phyloP scores from a whole-genome alignment of 2,888 invertebrate species.

The Cheilosia vulpina region DNA sequence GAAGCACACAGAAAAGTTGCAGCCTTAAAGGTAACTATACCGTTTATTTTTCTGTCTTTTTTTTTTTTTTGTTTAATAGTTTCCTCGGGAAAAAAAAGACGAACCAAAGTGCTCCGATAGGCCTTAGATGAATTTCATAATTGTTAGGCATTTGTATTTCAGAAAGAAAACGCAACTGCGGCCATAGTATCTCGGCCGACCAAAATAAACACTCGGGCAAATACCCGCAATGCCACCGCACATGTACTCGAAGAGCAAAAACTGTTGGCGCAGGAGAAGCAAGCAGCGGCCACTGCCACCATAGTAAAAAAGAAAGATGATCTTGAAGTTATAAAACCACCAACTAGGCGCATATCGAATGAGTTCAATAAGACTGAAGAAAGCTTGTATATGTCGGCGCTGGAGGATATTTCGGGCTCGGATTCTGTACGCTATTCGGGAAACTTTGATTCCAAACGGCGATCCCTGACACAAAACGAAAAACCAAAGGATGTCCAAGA shows the following conservation, averaged over 20 bases:
- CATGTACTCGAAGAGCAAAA: constrained; percentile 74
- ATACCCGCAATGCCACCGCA: constrained; percentile 63
- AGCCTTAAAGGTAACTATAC: constrained; percentile 42
- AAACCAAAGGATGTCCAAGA: constrained; percentile 66
- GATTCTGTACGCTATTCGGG: constrained; percentile 82
- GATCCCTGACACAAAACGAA: constrained; percentile 39
- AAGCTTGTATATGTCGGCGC: constrained; percentile 90
- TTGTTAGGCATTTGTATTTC: constrained; percentile 12
- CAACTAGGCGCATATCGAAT: constrained; percentile 86
- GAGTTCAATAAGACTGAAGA: constrained; percentile 90
- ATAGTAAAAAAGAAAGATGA: constrained; percentile 69
- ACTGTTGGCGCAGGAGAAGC: constrained; percentile 15
- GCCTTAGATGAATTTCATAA: not conserved
- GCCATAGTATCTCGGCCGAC: constrained; percentile 62
- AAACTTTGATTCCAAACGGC: constrained; percentile 78
- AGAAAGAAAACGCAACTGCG: constrained; percentile 76
- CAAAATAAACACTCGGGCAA: constrained; percentile 75
- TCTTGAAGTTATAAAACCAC: constrained; percentile 81
- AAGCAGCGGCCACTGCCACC: constrained; percentile 78
- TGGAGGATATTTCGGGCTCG: constrained; percentile 86
- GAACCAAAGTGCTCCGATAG: too few relatives aligned
- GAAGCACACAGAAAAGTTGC: constrained; percentile 66
- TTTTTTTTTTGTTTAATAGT: too few relatives aligned
- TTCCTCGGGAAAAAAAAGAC: too few relatives aligned
- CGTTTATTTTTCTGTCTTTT: not conserved